A percentile compares a stretch with the other conserved stretches of the same genome.
These are phyloP conservation scores for Oithona nana DNA, from an alignment of 2,888 invertebrate species.

Conservation along the genomic window DNA sequence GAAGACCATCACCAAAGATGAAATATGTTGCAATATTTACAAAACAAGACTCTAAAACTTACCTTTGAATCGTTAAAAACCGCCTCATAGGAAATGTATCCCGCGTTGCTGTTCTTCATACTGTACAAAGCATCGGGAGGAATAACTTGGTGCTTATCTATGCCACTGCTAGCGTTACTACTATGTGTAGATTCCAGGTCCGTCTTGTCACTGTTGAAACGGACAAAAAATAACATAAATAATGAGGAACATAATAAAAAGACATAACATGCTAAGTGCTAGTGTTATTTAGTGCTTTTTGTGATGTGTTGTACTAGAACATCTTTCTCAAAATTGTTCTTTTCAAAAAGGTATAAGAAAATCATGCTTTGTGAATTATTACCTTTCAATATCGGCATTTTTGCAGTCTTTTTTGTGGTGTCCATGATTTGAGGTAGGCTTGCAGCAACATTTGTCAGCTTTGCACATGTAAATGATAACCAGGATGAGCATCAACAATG, in stretches of 20 bases:
- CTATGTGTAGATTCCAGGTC: constrained; percentile 25
- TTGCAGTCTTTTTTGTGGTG: neutral
- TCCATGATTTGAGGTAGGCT: neutral
- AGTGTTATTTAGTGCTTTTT: too few species aligned
- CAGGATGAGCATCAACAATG: constrained; percentile 4
- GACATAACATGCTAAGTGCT: neutral
- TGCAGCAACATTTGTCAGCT: constrained; percentile 3
- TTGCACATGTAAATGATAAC: constrained; percentile 6
- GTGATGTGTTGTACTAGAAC: too few species aligned
- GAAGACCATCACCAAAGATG: constrained; percentile 1
- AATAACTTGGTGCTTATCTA: constrained; percentile 36
- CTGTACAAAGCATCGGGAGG: constrained; percentile 57
- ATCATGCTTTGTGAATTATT: constrained; percentile 25
- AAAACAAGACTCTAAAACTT: constrained; percentile 30
- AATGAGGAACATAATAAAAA: neutral
- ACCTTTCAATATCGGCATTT: constrained; percentile 61
- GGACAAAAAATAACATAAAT: neutral
- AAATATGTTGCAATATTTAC: constrained; percentile 3
- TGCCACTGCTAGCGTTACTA: constrained; percentile 18
- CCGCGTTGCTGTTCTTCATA: constrained; percentile 3
- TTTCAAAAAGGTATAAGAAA: constrained; percentile 1
- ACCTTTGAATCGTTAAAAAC: constrained; percentile 64
- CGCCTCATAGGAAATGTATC: constrained; percentile 27
- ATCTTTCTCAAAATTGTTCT: too few species aligned
- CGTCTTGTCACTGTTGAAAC: constrained; percentile 29